A percentile compares a stretch with the other conserved stretches of the same genome.
Evolutionary conservation across 2,888 invertebrate genomes (phyloP).

Genomic region (Mystacides longicornis): DNA sequence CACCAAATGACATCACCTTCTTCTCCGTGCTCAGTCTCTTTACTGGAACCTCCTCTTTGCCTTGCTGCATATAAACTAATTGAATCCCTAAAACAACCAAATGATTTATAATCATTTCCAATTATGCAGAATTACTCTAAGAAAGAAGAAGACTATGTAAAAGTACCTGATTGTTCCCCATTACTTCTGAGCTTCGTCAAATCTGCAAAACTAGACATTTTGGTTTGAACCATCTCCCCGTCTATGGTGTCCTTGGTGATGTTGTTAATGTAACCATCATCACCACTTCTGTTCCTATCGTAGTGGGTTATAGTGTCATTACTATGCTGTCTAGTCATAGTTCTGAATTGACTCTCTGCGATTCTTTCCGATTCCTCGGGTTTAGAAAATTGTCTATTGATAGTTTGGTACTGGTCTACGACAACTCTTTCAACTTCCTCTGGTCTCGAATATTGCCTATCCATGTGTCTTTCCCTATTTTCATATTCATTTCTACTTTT

Average conservation of each 20-base stretch:
- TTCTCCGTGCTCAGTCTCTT: conserved; percentile 46
- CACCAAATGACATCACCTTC: conserved; percentile 66
- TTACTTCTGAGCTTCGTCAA: conserved; percentile 51
- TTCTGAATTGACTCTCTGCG: conserved; percentile 25
- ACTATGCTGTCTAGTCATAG: conserved; percentile 49
- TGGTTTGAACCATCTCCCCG: conserved; percentile 42
- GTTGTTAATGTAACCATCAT: conserved; percentile 41
- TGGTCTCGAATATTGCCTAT: conserved; percentile 48
- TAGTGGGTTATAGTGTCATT: conserved; percentile 47
- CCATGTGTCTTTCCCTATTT: conserved; percentile 30
- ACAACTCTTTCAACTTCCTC: conserved; percentile 39
- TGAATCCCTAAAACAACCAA: conserved; percentile 44
- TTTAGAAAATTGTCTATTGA: conserved; percentile 45
- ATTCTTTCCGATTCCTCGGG: conserved; percentile 42
- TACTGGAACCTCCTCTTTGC: conserved; percentile 44
- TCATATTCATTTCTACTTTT: conserved; percentile 17
- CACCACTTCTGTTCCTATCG: conserved; percentile 37
- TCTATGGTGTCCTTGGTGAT: conserved; percentile 50
- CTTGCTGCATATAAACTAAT: conserved; percentile 51
- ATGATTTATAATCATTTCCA: too few relatives aligned
- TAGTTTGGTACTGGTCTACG: conserved; percentile 39
- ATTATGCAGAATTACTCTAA: too few relatives aligned
- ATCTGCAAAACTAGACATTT: conserved; percentile 67
- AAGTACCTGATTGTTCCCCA: conserved; percentile 39
- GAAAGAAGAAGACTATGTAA: too few relatives aligned